Conservation (phyloP, 2,888 invertebrate genomes). For the Toxonevra muliebris region DNA sequence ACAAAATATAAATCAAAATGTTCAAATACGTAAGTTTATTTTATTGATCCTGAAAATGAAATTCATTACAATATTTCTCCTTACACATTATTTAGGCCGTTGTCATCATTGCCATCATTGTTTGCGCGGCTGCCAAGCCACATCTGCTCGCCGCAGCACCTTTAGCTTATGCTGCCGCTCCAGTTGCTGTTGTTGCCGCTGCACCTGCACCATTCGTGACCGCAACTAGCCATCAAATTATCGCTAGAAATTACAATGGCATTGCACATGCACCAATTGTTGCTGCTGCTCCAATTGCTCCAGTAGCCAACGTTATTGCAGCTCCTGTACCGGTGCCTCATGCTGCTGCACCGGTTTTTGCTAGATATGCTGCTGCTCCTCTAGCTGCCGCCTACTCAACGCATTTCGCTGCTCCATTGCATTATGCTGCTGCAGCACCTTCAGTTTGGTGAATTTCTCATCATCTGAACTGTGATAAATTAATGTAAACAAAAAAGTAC, state of each 20-base stretch:
- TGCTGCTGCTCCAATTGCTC: constrained; percentile 27
- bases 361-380: constrained; percentile 63
- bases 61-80: neutral
- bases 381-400: constrained; percentile 23
- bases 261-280: constrained; percentile 37
- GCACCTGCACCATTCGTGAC: constrained; percentile 41
- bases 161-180: constrained; percentile 30
- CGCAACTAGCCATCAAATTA: constrained; percentile 28
- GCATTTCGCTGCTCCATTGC: constrained; percentile 63
- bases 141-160: constrained; percentile 42
- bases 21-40: constrained; percentile 38
- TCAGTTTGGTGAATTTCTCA: constrained; percentile 12
- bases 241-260: constrained; percentile 21
- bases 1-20: constrained; percentile 22
- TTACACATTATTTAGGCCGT: constrained; percentile 40
- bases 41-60: neutral
- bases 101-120: constrained; percentile 49
- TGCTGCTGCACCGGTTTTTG: constrained; percentile 66
- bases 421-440: constrained; percentile 22
- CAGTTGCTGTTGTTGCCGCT: constrained; percentile 40
- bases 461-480: constrained; percentile 8
- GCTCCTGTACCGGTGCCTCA: constrained; percentile 38
- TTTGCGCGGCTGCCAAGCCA: constrained; percentile 49
- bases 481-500: neutral
- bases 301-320: constrained; percentile 41